Percentiles rank a stretch among this genome's conserved stretches.
phyloP scores from a whole-genome alignment of 1,140 invertebrate genomes.

The Caenorhabditis tropicalis region DNA sequence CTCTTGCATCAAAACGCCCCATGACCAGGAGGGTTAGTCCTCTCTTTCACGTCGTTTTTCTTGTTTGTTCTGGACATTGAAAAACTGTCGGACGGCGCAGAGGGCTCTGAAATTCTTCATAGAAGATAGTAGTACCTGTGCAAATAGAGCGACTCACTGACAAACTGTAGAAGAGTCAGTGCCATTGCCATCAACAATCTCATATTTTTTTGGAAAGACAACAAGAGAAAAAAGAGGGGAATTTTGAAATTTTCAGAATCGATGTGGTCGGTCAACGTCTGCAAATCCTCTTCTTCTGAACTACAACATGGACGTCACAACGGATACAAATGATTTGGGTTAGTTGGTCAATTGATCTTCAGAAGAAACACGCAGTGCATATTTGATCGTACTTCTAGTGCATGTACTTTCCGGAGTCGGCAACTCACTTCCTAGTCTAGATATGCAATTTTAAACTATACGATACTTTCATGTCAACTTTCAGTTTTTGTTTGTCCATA shows the following conservation, averaged over 20 bases:
- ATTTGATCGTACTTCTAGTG: constrained; percentile 16
- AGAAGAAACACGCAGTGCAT: neutral
- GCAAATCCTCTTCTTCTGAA: constrained; percentile 50
- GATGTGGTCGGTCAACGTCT: constrained; percentile 48
- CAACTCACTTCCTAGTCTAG: neutral
- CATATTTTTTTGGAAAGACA: neutral
- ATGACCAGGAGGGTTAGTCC: constrained; percentile 39
- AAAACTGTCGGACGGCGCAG: constrained; percentile 29
- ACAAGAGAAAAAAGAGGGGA: neutral
- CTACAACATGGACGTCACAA: constrained; percentile 54
- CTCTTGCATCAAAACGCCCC: neutral
- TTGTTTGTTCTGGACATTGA: constrained; percentile 45
- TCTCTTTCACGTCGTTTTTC: constrained; percentile 10
- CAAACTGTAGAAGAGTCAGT: constrained; percentile 1
- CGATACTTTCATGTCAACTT: constrained; percentile 3
- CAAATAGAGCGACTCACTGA: constrained; percentile 29
- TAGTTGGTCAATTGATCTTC: neutral
- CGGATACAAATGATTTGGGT: constrained; percentile 55
- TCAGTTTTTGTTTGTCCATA: constrained; percentile 33
- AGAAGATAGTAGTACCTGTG: constrained; percentile 37
- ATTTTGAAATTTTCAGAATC: constrained; percentile 40
- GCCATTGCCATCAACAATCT: constrained; percentile 33
- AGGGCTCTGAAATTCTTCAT: constrained; percentile 41
- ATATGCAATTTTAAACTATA: neutral
- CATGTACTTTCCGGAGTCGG: neutral